Conservation (phyloP, 1,140 invertebrate genomes). For the Anoplophora glabripennis region DNA sequence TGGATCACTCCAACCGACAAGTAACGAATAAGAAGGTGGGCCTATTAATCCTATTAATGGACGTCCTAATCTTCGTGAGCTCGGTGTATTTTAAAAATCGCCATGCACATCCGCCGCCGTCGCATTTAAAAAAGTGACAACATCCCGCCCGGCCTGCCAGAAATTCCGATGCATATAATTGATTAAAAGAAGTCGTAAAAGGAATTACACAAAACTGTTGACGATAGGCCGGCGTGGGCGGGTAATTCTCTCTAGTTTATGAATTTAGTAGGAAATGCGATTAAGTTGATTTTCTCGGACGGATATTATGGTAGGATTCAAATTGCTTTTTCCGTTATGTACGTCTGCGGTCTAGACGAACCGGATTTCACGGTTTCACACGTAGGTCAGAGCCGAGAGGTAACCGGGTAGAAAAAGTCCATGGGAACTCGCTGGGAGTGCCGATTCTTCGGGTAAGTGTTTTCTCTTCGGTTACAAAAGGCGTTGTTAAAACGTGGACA, state of each 20-base stretch:
- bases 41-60: too few species aligned
- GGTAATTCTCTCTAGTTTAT: background rate
- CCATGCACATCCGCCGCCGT: too few species aligned
- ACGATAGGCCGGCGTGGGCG: conserved; percentile 3
- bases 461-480: too few species aligned
- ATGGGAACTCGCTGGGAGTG: too few species aligned
- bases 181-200: conserved; percentile 12
- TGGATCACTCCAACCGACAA: too few species aligned
- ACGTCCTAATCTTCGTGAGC: too few species aligned
- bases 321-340: conserved; percentile 9
- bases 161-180: conserved; percentile 9
- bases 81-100: background rate
- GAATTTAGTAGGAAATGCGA: background rate
- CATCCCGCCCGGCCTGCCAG: too few species aligned
- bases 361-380: background rate
- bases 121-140: too few species aligned
- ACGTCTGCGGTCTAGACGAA: conserved; percentile 7
- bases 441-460: too few species aligned
- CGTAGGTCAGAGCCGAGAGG: background rate
- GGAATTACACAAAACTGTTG: conserved; percentile 13
- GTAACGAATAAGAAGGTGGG: too few species aligned
- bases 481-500: too few species aligned
- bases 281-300: conserved; percentile 10
- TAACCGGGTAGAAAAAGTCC: background rate
- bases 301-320: conserved; percentile 1